These are phyloP conservation scores for Parauchenoglanis punctatus DNA, from an alignment of 2,797 vertebrate genomes.

Conservation along the genomic window DNA sequence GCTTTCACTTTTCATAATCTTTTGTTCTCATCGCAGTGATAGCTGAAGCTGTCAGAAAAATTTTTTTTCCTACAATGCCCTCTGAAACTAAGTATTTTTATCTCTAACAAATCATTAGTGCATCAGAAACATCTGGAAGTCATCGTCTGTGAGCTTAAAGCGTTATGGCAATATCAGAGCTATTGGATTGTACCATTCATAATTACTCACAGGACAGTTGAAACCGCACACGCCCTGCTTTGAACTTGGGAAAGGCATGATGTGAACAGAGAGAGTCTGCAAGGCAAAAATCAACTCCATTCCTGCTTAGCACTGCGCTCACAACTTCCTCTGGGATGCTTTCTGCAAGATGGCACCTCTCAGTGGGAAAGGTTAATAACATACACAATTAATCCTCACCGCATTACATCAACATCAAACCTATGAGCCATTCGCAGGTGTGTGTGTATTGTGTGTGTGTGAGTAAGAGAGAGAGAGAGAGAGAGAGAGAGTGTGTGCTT, in stretches of 20 bases:
- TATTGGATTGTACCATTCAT: slow-evolving; percentile 77
- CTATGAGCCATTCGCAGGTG: slow-evolving; percentile 70
- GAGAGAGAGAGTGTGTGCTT: slow-evolving; percentile 47
- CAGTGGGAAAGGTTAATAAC: slow-evolving; percentile 71
- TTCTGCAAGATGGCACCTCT: slow-evolving; percentile 63
- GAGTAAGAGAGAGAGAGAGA: slow-evolving; percentile 20
- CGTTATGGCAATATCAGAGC: slow-evolving; percentile 75
- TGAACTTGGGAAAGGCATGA: slow-evolving; percentile 64
- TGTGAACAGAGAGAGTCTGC: slow-evolving; percentile 55
- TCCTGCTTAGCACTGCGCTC: slow-evolving; percentile 49
- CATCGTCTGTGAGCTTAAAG: slow-evolving; percentile 65
- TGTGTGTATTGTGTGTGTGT: slow-evolving; percentile 34
- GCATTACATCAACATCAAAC: slow-evolving; percentile 72
- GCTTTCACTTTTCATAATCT: slow-evolving; percentile 64
- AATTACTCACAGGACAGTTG: slow-evolving; percentile 77
- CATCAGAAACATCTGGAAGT: slow-evolving; percentile 76
- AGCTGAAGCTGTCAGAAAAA: slow-evolving; percentile 61
- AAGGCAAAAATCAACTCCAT: slow-evolving; percentile 51
- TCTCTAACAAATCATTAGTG: slow-evolving; percentile 77
- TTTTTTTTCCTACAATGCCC: slow-evolving; percentile 19
- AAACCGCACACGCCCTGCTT: slow-evolving; percentile 71
- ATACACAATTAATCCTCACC: slow-evolving; percentile 72
- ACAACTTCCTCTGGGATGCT: slow-evolving; percentile 45
- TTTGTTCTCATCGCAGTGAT: slow-evolving; percentile 73
- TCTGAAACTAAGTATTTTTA: slow-evolving; percentile 70